Evolutionary conservation across 2,797 vertebrate genomes (phyloP).

Genomic region (Mormyrus hasselquistii): DNA sequence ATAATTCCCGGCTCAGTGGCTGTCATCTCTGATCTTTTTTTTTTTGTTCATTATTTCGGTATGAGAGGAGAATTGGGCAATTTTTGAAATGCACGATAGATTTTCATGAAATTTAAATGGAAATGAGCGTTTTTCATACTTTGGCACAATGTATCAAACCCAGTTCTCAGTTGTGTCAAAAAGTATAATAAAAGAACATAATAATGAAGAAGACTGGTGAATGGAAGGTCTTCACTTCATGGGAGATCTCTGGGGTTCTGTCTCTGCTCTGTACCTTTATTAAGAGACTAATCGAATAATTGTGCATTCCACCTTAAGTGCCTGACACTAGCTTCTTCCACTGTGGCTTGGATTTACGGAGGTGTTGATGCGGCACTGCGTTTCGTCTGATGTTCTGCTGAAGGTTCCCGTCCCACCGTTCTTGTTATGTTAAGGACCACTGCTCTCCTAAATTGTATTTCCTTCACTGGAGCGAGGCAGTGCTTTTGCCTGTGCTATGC

Average conservation of each 20-base stretch:
- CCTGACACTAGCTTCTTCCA: not conserved
- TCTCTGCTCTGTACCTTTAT: not conserved
- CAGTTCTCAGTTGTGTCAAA: not conserved
- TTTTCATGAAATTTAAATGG: conserved; percentile 7
- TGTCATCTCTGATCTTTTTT: conserved; percentile 2
- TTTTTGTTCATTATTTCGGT: not conserved
- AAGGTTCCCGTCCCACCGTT: not conserved
- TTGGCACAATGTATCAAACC: not conserved
- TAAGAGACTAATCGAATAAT: not conserved
- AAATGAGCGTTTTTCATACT: not conserved
- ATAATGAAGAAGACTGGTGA: not conserved
- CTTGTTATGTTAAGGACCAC: not conserved
- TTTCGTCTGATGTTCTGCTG: not conserved
- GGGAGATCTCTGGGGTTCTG: not conserved
- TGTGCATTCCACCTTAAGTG: not conserved
- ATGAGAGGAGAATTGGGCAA: not conserved
- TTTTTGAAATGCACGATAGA: not conserved
- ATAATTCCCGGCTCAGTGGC: not conserved
- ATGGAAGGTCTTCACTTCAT: not conserved
- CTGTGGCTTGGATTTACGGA: not conserved
- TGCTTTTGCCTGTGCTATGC: not conserved
- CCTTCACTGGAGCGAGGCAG: not conserved
- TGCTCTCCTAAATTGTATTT: not conserved
- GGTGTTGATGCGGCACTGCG: not conserved
- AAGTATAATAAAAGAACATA: not conserved